Conservation (phyloP, 2,888 invertebrate genomes). For the Conchocele bisecta region DNA sequence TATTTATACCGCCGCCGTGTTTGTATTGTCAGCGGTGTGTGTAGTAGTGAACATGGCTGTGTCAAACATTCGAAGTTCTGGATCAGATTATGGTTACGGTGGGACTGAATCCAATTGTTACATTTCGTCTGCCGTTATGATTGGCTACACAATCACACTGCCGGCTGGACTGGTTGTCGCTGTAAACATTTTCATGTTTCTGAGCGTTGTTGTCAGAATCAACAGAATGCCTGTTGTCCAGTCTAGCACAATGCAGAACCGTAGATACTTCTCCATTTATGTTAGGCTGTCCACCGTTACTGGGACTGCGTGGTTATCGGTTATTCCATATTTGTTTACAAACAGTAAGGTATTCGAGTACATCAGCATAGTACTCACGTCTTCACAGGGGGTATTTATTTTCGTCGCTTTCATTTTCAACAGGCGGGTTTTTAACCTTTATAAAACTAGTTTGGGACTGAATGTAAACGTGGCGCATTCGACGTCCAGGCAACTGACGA, state of each 20-base stretch:
- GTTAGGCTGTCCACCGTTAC: conserved; percentile 5
- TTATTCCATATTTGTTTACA: background rate
- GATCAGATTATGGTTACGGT: background rate
- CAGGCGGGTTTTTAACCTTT: background rate
- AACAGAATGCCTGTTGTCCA: background rate
- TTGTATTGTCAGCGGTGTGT: background rate
- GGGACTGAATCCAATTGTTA: background rate
- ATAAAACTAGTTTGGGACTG: too few species aligned
- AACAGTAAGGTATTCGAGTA: background rate
- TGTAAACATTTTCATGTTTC: background rate
- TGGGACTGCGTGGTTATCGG: background rate
- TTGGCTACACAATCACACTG: conserved; percentile 1
- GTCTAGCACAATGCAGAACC: background rate
- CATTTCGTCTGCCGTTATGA: background rate
- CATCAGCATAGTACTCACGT: background rate
- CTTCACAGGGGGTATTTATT: background rate
- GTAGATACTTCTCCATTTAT: background rate
- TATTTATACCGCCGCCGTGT: background rate
- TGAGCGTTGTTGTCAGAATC: background rate
- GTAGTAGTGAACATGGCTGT: background rate
- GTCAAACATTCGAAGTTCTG: background rate
- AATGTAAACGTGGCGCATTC: too few species aligned
- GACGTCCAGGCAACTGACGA: too few species aligned
- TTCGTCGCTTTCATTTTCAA: conserved; percentile 4
- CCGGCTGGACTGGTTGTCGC: background rate